Evolutionary conservation across 1,140 invertebrate species (phyloP).

Genomic region (Maconellicoccus hirsutus): DNA sequence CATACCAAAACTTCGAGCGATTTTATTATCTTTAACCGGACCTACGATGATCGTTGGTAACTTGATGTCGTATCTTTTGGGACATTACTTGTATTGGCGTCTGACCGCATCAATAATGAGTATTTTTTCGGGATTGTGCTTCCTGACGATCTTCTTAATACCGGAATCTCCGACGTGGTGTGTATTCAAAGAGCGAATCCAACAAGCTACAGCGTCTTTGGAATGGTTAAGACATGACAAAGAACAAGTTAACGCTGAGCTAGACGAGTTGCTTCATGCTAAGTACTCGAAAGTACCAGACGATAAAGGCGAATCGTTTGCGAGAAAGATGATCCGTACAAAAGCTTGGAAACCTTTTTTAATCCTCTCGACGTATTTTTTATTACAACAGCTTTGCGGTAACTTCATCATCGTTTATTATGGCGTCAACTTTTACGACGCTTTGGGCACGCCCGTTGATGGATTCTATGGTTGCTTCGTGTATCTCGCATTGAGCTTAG

Average conservation of each 20-base stretch:
- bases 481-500: not conserved
- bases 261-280: not conserved
- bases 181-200: not conserved
- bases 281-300: not conserved
- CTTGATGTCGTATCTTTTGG: not conserved
- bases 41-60: not conserved
- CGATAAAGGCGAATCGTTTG: not conserved
- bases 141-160: not conserved
- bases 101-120: too few species aligned
- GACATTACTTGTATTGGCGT: not conserved
- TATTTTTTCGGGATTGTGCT: not conserved
- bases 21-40: not conserved
- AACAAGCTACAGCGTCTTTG: not conserved
- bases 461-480: not conserved
- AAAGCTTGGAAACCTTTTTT: slow-evolving; percentile 9
- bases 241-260: not conserved
- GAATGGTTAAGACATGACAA: not conserved
- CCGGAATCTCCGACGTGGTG: not conserved
- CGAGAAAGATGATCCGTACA: not conserved
- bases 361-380: not conserved
- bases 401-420: not conserved
- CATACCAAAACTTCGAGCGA: not conserved
- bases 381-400: not conserved
- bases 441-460: not conserved
- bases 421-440: not conserved